Conservation (phyloP, 2,797 vertebrate species). For the Alectoris magna region DNA sequence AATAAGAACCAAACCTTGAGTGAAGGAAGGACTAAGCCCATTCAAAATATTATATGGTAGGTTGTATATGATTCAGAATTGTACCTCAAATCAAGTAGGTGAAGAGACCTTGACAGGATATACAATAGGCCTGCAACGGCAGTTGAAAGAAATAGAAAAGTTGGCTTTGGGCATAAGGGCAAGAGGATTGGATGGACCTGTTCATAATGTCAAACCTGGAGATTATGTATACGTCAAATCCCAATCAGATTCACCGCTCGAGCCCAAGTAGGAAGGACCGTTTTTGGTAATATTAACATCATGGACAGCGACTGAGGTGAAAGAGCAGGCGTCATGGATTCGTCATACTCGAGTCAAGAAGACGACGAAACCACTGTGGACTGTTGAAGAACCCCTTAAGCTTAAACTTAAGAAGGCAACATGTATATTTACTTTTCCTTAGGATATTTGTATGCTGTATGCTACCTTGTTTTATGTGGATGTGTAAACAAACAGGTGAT, state of each 20-base stretch:
- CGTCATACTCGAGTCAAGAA: background rate
- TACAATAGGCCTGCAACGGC: background rate
- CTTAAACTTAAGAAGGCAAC: no score
- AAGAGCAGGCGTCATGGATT: background rate
- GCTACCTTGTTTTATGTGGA: no score
- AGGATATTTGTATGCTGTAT: no score
- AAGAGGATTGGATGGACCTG: background rate
- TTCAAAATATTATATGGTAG: no score
- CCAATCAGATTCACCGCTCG: background rate
- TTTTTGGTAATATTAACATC: background rate
- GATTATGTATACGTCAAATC: background rate
- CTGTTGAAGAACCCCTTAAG: no score
- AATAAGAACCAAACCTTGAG: no score
- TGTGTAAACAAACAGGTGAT: no score
- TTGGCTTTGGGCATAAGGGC: background rate
- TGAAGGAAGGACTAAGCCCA: no score
- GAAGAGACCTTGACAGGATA: background rate
- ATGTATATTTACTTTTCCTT: no score
- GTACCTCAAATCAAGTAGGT: background rate
- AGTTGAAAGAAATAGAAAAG: background rate
- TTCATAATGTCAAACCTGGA: background rate
- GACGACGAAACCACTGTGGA: no score
- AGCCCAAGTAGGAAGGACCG: background rate
- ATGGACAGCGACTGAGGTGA: background rate
- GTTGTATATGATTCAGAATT: no score